These are phyloP conservation scores for Agriopis leucophaearia DNA, from an alignment of 2,888 invertebrate species.

Conservation along the genomic window DNA sequence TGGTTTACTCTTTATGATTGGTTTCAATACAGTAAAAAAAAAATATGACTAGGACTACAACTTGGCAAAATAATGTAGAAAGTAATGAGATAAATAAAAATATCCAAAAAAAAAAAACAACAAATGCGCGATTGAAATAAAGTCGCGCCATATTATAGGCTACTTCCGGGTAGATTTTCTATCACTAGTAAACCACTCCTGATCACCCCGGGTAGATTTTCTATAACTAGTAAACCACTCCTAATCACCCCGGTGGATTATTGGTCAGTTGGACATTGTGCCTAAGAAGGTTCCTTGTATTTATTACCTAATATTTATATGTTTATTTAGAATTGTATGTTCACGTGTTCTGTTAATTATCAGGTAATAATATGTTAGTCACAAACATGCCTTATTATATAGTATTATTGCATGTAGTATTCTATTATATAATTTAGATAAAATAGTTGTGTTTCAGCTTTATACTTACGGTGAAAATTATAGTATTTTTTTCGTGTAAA, in stretches of 20 bases:
- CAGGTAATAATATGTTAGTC: constrained; percentile 40
- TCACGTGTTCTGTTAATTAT: constrained; percentile 40
- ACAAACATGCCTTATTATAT: constrained; percentile 46
- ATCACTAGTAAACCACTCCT: too few species aligned
- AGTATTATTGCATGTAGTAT: constrained; percentile 43
- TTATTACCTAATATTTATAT: constrained; percentile 38
- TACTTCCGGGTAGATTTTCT: too few species aligned
- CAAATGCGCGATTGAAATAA: too few species aligned
- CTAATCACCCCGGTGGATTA: not conserved
- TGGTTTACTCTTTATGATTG: not conserved
- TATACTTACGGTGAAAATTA: constrained; percentile 14
- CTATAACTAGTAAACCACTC: not conserved
- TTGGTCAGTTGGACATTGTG: constrained; percentile 39
- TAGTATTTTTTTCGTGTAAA: constrained; percentile 9
- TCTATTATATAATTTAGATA: constrained; percentile 20
- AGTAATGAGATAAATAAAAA: too few species aligned
- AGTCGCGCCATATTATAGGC: too few species aligned
- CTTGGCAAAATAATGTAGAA: too few species aligned
- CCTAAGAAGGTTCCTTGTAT: constrained; percentile 51
- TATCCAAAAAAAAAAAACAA: too few species aligned
- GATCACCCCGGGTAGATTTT: too few species aligned
- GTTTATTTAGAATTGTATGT: constrained; percentile 43
- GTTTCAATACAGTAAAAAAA: not conserved
- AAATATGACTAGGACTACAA: not conserved
- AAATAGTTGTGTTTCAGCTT: constrained; percentile 25